A percentile compares a stretch with the other conserved stretches of the same genome.
Conservation (phyloP, 2,113 vertebrate species). For the Ibidorhyncha struthersii region DNA sequence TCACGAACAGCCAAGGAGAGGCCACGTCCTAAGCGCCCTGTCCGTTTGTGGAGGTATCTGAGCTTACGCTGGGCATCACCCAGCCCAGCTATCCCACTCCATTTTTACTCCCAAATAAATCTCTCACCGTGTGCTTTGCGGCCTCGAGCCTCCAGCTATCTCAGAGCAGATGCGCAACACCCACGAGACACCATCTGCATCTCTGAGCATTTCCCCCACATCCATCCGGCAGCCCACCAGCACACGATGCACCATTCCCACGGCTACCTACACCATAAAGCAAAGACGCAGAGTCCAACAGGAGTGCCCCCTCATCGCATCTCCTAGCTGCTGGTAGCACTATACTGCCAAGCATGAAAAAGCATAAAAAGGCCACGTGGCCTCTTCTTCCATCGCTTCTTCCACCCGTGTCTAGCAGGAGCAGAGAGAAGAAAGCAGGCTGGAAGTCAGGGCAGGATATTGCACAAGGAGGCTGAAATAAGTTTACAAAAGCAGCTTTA, state of each 20-base stretch:
- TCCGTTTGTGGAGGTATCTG: not conserved
- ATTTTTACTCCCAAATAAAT: not conserved
- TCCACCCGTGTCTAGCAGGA: not conserved
- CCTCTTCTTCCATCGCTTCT: not conserved
- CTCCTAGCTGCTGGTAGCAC: not conserved
- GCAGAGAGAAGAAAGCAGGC: not conserved
- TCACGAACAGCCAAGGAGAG: fast-evolving
- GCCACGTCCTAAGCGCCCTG: fast-evolving
- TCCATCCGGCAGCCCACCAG: not conserved
- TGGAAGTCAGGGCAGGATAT: not conserved
- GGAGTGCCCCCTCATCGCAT: not conserved
- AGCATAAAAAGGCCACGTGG: not conserved
- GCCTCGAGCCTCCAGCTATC: not conserved
- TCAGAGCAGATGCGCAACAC: not conserved
- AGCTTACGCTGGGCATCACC: fast-evolving
- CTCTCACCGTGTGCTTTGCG: fast-evolving
- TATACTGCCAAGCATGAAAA: not conserved
- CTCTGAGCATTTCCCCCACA: not conserved
- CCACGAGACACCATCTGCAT: not conserved
- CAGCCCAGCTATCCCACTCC: not conserved
- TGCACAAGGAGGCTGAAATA: not conserved
- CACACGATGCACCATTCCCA: not conserved
- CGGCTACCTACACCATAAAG: not conserved
- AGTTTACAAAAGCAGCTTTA: not conserved
- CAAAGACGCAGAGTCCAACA: not conserved